A percentile compares a stretch with the other conserved stretches of the same genome.
phyloP scores from a whole-genome alignment of 1,140 invertebrate genomes.

The Maconellicoccus hirsutus region DNA sequence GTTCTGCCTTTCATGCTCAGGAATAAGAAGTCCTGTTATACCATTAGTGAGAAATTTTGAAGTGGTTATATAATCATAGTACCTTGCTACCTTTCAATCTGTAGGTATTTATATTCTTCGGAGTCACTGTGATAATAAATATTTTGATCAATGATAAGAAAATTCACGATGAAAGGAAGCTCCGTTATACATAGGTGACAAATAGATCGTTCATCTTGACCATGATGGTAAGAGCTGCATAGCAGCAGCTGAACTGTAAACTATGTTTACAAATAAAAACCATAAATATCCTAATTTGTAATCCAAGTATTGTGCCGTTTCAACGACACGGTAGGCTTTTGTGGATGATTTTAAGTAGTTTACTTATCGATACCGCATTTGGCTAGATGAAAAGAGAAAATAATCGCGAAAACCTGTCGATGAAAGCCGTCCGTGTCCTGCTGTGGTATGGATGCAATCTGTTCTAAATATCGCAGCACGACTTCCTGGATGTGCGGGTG shows the following conservation, averaged over 20 bases:
- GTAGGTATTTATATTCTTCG: too few species aligned
- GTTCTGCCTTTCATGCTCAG: too few species aligned
- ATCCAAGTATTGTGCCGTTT: neutral
- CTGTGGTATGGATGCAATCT: neutral
- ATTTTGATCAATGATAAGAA: too few species aligned
- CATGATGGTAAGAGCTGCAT: too few species aligned
- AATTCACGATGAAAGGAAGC: too few species aligned
- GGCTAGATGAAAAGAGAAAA: neutral
- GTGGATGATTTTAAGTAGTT: neutral
- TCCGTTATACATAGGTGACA: too few species aligned
- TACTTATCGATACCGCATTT: neutral
- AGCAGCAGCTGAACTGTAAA: neutral
- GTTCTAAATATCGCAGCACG: conserved; percentile 2
- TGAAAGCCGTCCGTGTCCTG: neutral
- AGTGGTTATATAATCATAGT: too few species aligned
- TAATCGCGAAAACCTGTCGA: conserved; percentile 1
- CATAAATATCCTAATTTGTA: neutral
- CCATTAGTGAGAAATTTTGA: too few species aligned
- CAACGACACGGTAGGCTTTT: neutral
- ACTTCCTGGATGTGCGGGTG: conserved; percentile 6
- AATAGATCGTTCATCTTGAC: too few species aligned
- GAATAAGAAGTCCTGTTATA: too few species aligned
- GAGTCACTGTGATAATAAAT: too few species aligned
- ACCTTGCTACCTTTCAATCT: too few species aligned
- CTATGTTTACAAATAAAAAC: neutral